A percentile compares a stretch with the other conserved stretches of the same genome.
These are phyloP conservation scores for Echiichthys vipera DNA, from an alignment of 2,797 vertebrate genomes.

Conservation along the genomic window DNA sequence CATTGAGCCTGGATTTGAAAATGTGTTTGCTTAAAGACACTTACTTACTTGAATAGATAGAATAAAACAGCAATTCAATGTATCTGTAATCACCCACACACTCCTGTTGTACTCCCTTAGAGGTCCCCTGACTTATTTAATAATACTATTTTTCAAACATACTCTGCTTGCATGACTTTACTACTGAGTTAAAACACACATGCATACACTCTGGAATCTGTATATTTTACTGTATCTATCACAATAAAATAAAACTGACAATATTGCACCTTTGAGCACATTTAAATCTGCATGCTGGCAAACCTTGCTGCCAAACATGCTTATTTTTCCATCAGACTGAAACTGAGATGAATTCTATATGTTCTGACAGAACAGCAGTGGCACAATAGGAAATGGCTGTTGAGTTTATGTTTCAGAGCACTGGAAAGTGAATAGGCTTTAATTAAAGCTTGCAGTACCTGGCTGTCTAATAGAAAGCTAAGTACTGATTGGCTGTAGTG, in stretches of 20 bases:
- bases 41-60: background rate
- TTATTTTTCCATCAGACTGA: background rate
- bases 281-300: background rate
- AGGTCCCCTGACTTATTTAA: background rate
- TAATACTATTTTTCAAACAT: background rate
- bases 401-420: background rate
- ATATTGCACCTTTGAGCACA: background rate
- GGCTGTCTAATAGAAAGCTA: conserved; percentile 8
- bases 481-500: conserved; percentile 18
- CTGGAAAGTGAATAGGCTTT: conserved; percentile 1
- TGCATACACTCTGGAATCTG: background rate
- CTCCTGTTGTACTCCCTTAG: background rate
- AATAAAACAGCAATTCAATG: background rate
- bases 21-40: background rate
- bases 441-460: background rate
- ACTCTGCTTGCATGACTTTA: background rate
- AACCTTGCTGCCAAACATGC: background rate
- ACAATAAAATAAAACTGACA: background rate
- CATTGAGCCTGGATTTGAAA: background rate
- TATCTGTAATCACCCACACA: background rate
- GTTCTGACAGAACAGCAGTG: background rate
- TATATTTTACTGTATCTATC: conserved; percentile 6
- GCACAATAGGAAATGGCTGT: background rate
- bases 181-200: background rate
- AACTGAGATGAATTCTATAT: background rate